Base-by-base conservation (phyloP, 2,797 vertebrate genomes). In the Lepus oiostolus region DNA sequence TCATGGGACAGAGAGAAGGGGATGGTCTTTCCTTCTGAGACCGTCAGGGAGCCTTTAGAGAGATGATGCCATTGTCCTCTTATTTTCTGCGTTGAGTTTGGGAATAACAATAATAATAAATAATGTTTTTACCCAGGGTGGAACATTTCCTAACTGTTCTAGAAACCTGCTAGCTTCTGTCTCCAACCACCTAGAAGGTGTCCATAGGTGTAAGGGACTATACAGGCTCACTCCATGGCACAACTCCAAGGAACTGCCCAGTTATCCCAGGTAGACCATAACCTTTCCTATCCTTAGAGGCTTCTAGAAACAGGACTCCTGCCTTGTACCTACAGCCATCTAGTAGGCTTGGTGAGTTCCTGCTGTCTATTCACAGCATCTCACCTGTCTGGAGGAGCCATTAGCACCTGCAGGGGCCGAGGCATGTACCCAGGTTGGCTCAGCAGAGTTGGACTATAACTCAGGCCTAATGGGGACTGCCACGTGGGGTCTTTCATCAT, bases 401-500 rank as follows among this genome's bases (percentile, higher is more conserved):
- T 62, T 76, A 13, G 13, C 42, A 42, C 79, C 89, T 30, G 21
- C n/a, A 67, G 63, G 60, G 58, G 24, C 21, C 16, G 60, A 88
- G 75, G n/a, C 83, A 38, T 82, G 72, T 93, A 30, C 65, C 80
- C n/a, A 47, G 54, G 47, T 32, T 91, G 77, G 50, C 58, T 71
- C 63, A 72, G 74, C 84, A 85, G 35, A 54, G 14, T 88, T 63
- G 68, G 24, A 4, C 71, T 82, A 11, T 28, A 38, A 35, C 84
- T n/a, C 72, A 38, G 47, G 52, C 63, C 83, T 82, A 81, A 13
- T 5, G n/a, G 76, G 47, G 19, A 65, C 2, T 74, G 35, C 74
- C 71, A 74, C 47, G 26, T 24, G 83, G 17, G 14, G 21, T 90
- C 72, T 83, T 87, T 90, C 86, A 93, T 22, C 60, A 95, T 85